Conservation (phyloP, 2,797 vertebrate genomes). For the Sorex maritimensis region DNA sequence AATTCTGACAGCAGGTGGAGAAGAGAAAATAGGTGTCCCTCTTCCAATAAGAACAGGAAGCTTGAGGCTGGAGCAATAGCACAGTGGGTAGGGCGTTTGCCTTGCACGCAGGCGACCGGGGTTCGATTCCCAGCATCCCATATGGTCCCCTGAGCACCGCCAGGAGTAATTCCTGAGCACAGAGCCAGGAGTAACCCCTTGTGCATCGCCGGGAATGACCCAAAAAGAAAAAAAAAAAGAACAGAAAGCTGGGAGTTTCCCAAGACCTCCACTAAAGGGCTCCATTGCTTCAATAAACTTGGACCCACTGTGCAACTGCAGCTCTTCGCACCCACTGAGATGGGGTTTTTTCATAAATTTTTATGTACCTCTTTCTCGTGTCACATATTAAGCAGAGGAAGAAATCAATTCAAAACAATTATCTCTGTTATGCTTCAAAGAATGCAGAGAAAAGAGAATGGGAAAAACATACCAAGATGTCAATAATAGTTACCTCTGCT, state of each 20-base stretch:
- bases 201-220: too few relatives aligned
- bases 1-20: not conserved
- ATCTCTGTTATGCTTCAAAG: conserved; percentile 26
- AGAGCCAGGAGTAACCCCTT: too few relatives aligned
- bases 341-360: not conserved
- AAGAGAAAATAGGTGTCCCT: rapidly evolving
- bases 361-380: not conserved
- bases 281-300: not conserved
- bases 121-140: too few relatives aligned
- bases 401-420: not conserved
- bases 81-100: too few relatives aligned
- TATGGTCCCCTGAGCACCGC: too few relatives aligned
- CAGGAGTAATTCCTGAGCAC: too few relatives aligned
- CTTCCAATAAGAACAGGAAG: conserved; percentile 2
- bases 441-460: conserved; percentile 12
- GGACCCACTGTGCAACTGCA: rapidly evolving
- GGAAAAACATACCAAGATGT: not conserved
- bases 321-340: not conserved
- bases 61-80: too few relatives aligned
- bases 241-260: not conserved
- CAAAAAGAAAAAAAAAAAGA: not conserved
- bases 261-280: not conserved
- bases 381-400: not conserved
- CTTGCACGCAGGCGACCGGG: too few relatives aligned
- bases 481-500: not conserved